A percentile compares a stretch with the other conserved stretches of the same genome.
phyloP scores from a whole-genome alignment of 2,113 vertebrate species.

The Pelecanus crispus region DNA sequence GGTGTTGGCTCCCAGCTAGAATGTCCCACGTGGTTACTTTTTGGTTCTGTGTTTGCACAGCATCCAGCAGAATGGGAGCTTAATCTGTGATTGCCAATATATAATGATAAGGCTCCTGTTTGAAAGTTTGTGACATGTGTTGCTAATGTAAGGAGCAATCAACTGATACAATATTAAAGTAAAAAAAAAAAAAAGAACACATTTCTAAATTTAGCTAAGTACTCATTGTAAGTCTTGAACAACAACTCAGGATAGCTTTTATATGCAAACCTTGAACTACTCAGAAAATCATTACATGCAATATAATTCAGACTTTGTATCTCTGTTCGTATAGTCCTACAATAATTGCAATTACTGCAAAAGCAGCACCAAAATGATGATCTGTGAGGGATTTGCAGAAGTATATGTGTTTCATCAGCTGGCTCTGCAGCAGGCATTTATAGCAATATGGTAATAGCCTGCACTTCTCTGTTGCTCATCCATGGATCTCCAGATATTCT shows the following conservation, averaged over 20 bases:
- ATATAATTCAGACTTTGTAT: conserved; percentile 2
- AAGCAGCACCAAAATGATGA: background rate
- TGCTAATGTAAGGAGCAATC: conserved; percentile 1
- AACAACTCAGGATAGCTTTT: conserved; percentile 18
- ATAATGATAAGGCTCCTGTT: background rate
- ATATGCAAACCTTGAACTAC: conserved; percentile 14
- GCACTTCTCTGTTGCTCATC: background rate
- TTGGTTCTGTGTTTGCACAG: background rate
- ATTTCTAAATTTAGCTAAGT: conserved; percentile 28
- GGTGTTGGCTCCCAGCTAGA: background rate
- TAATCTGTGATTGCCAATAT: background rate
- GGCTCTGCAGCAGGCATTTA: background rate
- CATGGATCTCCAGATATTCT: background rate
- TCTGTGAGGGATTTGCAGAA: conserved; percentile 23
- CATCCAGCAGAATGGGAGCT: background rate
- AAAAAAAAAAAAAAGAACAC: background rate
- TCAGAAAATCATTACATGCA: background rate
- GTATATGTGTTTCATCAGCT: background rate
- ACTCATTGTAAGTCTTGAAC: conserved; percentile 5
- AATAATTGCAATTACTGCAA: conserved; percentile 23
- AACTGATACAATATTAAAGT: background rate
- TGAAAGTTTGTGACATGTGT: background rate
- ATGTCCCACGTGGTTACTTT: background rate
- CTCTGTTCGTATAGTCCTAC: background rate
- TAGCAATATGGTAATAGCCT: background rate